Base-by-base conservation (phyloP, 2,797 vertebrate genomes). In the Zalophus californianus region DNA sequence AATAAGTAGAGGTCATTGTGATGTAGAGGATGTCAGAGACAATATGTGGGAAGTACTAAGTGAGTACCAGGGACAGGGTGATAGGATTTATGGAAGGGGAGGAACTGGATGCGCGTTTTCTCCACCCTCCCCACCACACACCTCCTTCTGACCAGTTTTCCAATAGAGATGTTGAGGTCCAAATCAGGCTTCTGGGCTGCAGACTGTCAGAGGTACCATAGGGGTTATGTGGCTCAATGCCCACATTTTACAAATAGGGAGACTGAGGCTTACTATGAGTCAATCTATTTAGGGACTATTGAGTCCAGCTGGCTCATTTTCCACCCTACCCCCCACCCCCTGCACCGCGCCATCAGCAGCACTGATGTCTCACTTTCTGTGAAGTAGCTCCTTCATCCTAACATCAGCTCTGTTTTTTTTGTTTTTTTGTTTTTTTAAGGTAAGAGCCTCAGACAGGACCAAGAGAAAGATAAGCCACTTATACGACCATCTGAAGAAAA, bases 401-500 rank as follows among this genome's bases (percentile, higher is more conserved):
- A 86, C 18, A 9, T 82, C 83, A 11, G 0, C 0, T 97, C 79
- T 98, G 18, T 86, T 97, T 96, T 94, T 78, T 18, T 54, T 54
- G 16, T 54, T 54, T 54, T 44, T 44, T 44, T 44, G 8, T 97
- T 96, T 94, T 79, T 73, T 21, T 94, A 98, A 98, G 98, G 44
- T 80, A n/a, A 98, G 90, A 92, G 58, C 83, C 35, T 83, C 79
- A 6, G 98, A 98, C 3, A 96, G 97, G 73, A 95, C 92, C 92
- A 98, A 97, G 97, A 98, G 82, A 90, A 98, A 97, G 97, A 97
- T 58, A 0, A 20, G 23, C 79, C 18, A 0, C 12, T 88, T 96
- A 56, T n/a, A 98, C 41, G 98, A 97, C 41, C 94, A 84, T 21
- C 44, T 98, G 79, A 96, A 82, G 87, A 97, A 98, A 78, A 98